phyloP scores from a whole-genome alignment of 1,140 invertebrate species.

The Macrobrachium nipponense region DNA sequence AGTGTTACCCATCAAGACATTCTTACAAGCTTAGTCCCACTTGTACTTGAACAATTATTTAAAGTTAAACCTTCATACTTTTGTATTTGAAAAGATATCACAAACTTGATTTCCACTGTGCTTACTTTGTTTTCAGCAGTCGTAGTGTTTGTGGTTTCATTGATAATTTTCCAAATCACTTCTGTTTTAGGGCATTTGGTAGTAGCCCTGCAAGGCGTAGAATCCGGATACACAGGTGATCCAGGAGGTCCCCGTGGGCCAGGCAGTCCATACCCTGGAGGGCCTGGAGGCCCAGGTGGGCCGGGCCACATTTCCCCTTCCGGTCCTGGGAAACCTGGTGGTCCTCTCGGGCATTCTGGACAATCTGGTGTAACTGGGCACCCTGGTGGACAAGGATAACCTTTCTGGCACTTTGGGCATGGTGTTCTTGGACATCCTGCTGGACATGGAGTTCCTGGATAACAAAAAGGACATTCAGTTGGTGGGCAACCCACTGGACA shows the following conservation, averaged over 20 bases:
- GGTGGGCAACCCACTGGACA: background rate
- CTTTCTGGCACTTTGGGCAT: constrained; percentile 3
- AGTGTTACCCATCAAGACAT: background rate
- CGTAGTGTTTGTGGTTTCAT: background rate
- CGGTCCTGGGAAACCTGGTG: background rate
- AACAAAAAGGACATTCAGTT: background rate
- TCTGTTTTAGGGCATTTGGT: background rate
- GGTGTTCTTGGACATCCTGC: background rate
- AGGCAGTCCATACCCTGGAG: background rate
- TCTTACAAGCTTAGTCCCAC: too few species aligned
- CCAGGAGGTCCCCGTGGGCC: constrained; percentile 28
- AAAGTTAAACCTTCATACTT: background rate
- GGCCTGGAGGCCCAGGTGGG: background rate
- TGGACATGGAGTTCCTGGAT: constrained; percentile 1
- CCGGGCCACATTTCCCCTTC: background rate
- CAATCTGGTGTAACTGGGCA: constrained; percentile 25
- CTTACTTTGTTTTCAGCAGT: constrained; percentile 31
- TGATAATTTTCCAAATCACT: background rate
- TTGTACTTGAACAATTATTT: background rate
- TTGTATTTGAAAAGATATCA: background rate
- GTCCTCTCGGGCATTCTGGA: constrained; percentile 19
- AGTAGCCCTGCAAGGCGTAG: background rate
- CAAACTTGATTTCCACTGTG: background rate
- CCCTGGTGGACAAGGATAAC: constrained; percentile 15
- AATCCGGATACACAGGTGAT: background rate